A percentile compares a stretch with the other conserved stretches of the same genome.
These are phyloP conservation scores for Charina bottae DNA, from an alignment of 2,113 vertebrate genomes.

Conservation along the genomic window DNA sequence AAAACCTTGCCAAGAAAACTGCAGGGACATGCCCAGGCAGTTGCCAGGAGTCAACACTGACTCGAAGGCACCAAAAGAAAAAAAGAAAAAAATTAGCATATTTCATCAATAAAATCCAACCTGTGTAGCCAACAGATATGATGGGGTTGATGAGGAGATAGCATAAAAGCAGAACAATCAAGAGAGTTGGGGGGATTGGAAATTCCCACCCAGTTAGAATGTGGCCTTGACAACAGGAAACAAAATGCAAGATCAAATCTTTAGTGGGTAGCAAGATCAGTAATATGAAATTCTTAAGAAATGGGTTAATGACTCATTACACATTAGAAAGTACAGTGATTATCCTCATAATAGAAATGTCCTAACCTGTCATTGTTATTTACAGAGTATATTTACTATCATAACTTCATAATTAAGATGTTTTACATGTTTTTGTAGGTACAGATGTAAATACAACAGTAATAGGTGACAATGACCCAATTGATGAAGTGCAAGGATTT, in stretches of 20 bases:
- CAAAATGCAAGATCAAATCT: neutral
- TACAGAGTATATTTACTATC: neutral
- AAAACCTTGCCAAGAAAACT: neutral
- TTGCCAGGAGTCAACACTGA: neutral
- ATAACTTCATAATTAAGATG: conserved; percentile 4
- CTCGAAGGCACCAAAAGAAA: neutral
- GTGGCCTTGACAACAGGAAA: neutral
- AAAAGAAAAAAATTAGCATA: neutral
- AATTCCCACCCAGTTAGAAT: neutral
- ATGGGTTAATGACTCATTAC: neutral
- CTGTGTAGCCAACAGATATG: neutral
- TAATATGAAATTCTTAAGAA: neutral
- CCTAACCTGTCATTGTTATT: neutral
- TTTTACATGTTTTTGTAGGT: conserved; percentile 70
- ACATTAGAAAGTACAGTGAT: neutral
- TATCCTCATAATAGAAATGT: neutral
- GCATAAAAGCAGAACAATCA: neutral
- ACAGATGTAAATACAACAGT: conserved; percentile 89
- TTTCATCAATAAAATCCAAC: neutral
- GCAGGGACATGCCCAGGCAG: neutral
- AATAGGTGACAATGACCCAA: conserved; percentile 90
- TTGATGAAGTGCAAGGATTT: conserved; percentile 98
- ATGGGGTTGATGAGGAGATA: neutral
- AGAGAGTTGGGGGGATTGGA: neutral
- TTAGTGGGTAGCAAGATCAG: neutral